phyloP scores from a whole-genome alignment of 2,888 invertebrate species.

The Dermolepida albohirtum region DNA sequence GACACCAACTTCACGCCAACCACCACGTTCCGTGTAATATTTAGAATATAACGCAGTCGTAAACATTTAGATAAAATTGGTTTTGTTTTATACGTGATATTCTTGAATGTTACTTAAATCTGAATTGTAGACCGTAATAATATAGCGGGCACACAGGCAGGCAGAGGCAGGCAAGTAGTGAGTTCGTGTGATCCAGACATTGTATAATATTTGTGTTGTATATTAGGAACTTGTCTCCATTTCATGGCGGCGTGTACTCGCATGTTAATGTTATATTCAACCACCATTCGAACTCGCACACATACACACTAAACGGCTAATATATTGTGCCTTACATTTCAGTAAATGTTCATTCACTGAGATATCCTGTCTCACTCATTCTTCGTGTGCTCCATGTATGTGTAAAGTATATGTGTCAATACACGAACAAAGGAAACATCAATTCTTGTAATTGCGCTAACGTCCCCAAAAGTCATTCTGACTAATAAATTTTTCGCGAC shows the following conservation, averaged over 20 bases:
- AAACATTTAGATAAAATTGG: slow-evolving; percentile 46
- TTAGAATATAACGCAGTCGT: slow-evolving; percentile 39
- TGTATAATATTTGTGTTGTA: slow-evolving; percentile 46
- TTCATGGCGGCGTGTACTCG: slow-evolving; percentile 44
- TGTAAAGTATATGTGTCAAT: slow-evolving; percentile 12
- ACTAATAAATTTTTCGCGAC: slow-evolving; percentile 37
- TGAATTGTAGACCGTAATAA: slow-evolving; percentile 45
- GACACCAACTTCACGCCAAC: slow-evolving; percentile 23
- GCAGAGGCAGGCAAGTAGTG: slow-evolving; percentile 22
- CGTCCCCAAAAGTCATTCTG: slow-evolving; percentile 35
- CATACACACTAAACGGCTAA: slow-evolving; percentile 41
- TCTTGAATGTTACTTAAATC: slow-evolving; percentile 46
- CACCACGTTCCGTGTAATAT: slow-evolving; percentile 26
- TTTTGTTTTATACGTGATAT: slow-evolving; percentile 46
- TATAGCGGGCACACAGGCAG: slow-evolving; percentile 34
- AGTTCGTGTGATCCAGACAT: slow-evolving; percentile 46
- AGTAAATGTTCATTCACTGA: slow-evolving; percentile 17
- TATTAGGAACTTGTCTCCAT: slow-evolving; percentile 47
- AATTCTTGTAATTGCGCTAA: slow-evolving; percentile 35
- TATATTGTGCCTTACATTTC: slow-evolving; percentile 39
- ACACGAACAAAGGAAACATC: slow-evolving; percentile 37
- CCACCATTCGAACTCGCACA: slow-evolving; percentile 39
- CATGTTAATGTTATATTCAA: slow-evolving; percentile 45
- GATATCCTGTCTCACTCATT: slow-evolving; percentile 32
- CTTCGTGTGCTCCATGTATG: slow-evolving; percentile 14